Conservation (phyloP, 2,888 invertebrate species). For the Unio delphinus region DNA sequence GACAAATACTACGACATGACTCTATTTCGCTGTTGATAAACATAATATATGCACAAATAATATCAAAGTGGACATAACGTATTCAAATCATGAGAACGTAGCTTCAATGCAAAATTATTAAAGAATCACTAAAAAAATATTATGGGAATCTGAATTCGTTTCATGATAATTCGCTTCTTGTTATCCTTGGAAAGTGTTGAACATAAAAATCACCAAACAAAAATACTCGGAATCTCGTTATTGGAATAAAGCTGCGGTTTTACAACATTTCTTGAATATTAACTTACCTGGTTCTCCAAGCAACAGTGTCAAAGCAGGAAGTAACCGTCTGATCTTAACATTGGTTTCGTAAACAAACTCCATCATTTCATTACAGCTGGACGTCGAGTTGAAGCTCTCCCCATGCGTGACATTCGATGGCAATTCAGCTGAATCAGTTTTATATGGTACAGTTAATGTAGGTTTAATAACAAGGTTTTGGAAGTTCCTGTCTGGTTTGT, state of each 20-base stretch:
- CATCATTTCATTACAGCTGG: conserved; percentile 20
- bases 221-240: too few relatives aligned
- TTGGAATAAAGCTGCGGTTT: background rate
- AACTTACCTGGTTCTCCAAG: conserved; percentile 57
- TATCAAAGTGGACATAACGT: too few relatives aligned
- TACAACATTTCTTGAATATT: background rate
- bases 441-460: background rate
- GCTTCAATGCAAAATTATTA: too few relatives aligned
- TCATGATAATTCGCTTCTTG: too few relatives aligned
- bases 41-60: too few relatives aligned
- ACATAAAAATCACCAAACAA: too few relatives aligned
- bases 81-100: too few relatives aligned
- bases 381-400: conserved; percentile 5
- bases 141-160: too few relatives aligned
- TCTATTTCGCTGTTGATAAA: too few relatives aligned
- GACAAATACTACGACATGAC: too few relatives aligned
- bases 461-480: background rate
- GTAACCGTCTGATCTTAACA: conserved; percentile 42
- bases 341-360: conserved; percentile 45
- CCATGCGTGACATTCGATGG: conserved; percentile 1
- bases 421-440: background rate
- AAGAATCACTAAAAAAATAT: too few relatives aligned
- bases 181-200: too few relatives aligned
- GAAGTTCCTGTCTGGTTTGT: background rate
- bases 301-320: conserved; percentile 54